Conservation (phyloP, 1,140 invertebrate species). For the Phenacoccus solenopsis region DNA sequence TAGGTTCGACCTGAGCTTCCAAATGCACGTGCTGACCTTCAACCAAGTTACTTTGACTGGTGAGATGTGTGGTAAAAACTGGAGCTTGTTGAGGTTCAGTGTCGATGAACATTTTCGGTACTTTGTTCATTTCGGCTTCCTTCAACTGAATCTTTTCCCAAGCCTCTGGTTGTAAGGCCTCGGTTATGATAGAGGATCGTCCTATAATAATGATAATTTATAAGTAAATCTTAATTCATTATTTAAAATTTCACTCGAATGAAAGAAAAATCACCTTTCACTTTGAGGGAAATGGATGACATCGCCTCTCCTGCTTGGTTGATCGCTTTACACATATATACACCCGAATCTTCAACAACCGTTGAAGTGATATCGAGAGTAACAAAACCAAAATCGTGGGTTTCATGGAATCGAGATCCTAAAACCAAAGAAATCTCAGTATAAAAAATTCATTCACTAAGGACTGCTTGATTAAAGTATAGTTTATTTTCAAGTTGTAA, state of each 20-base stretch:
- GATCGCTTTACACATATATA: conserved; percentile 86
- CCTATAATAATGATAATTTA: conserved; percentile 33
- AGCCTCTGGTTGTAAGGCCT: conserved; percentile 69
- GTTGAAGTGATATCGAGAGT: conserved; percentile 80
- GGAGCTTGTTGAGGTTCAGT: conserved; percentile 69
- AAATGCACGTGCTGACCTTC: conserved; percentile 85
- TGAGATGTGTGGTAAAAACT: conserved; percentile 79
- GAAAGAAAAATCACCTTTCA: conserved; percentile 45
- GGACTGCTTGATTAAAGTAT: no score
- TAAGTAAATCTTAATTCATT: background rate
- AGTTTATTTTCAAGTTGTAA: no score
- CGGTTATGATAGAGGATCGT: conserved; percentile 60
- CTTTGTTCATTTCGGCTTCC: conserved; percentile 76
- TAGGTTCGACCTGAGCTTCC: conserved; percentile 83
- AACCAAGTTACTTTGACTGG: conserved; percentile 68
- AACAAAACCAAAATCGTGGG: conserved; percentile 87
- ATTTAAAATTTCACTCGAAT: background rate
- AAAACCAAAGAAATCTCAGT: conserved; percentile 19
- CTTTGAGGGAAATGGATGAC: conserved; percentile 74
- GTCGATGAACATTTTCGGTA: conserved; percentile 71
- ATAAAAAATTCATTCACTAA: no score
- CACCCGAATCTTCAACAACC: conserved; percentile 77
- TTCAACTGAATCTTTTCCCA: conserved; percentile 81
- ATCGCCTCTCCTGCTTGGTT: conserved; percentile 83
- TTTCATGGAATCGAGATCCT: conserved; percentile 75